phyloP scores from a whole-genome alignment of 2,888 invertebrate species.

The Hyalella azteca region DNA sequence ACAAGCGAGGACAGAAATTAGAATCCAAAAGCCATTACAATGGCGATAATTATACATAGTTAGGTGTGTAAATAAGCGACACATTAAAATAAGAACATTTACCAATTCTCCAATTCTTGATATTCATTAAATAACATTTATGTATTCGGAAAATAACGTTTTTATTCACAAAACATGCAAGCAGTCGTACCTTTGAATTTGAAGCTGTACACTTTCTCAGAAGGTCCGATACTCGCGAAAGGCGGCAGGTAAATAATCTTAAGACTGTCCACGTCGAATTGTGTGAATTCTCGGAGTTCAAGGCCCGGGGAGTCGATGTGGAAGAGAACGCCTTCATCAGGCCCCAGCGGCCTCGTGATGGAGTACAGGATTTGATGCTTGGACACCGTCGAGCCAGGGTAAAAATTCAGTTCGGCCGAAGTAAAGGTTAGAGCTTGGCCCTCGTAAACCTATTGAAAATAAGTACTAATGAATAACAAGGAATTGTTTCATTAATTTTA shows the following conservation, averaged over 20 bases:
- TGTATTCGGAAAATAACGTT: no score
- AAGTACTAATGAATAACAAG: not conserved
- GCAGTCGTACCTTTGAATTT: conserved; percentile 51
- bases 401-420: conserved; percentile 44
- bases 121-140: no score
- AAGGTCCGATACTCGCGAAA: conserved; percentile 50
- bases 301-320: conserved; percentile 57
- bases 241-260: conserved; percentile 58
- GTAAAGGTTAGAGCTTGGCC: conserved; percentile 56
- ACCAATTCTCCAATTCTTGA: not conserved
- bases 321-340: conserved; percentile 52
- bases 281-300: conserved; percentile 56
- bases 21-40: no score
- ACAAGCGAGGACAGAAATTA: not conserved
- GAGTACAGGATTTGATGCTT: conserved; percentile 51
- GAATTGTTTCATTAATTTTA: not conserved
- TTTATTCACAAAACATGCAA: not conserved
- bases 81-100: not conserved
- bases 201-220: conserved; percentile 52
- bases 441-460: conserved; percentile 44
- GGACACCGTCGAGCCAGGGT: conserved; percentile 33
- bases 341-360: conserved; percentile 53
- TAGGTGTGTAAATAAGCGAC: not conserved
- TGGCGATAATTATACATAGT: no score
- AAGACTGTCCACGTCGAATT: conserved; percentile 55